Evolutionary conservation across 2,113 vertebrate genomes (phyloP), one percentile per base, ranked within the genome.

Genomic region (Xenopus laevis): DNA sequence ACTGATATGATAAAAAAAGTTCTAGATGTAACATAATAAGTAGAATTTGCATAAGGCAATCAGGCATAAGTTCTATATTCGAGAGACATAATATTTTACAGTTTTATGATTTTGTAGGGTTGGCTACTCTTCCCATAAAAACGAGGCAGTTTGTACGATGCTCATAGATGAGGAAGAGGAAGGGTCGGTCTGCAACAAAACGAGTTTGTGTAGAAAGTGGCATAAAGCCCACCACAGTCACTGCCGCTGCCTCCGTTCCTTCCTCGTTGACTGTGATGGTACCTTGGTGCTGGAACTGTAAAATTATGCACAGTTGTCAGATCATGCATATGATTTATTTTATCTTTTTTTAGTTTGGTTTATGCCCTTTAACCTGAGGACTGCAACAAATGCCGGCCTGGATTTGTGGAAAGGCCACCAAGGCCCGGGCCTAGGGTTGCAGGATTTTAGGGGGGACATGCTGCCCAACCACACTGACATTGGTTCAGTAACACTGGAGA

Each of bases 201-300:
- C 90, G 95, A 53, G 90, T 93, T 86, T 99, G 97, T 33, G 94
- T 87, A 13, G 97, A 96, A 60, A 99, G 89, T 0, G 97, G 97
- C 95, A 96, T 99, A 84, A 99, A 99, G 44, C 95, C 95, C 4
- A 97, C 91, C 0, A 89, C 90, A 73, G 97, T 98, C 65, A 98
- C 83, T 0, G 94, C 82, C 0, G 89, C 95, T 0, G 95, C 97
- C 71, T 98, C 92, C 0, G 96, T 99, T 27, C 97, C 97, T 77
- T 99, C 97, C 78, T 99, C 97, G 0, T 99, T 96, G 83, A 99
- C 96, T 0, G 90, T 99, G 83, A 99, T 98, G 21, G 89, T 96
- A 70, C 95, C 92, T 84, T 97, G 95, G 78, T 99, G 97, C 17
- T 93, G 92, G 81, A 98, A 93, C 97, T 98, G 87, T 74, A 72